phyloP scores from a whole-genome alignment of 2,797 vertebrate genomes.

The Aselliscus stoliczkanus region DNA sequence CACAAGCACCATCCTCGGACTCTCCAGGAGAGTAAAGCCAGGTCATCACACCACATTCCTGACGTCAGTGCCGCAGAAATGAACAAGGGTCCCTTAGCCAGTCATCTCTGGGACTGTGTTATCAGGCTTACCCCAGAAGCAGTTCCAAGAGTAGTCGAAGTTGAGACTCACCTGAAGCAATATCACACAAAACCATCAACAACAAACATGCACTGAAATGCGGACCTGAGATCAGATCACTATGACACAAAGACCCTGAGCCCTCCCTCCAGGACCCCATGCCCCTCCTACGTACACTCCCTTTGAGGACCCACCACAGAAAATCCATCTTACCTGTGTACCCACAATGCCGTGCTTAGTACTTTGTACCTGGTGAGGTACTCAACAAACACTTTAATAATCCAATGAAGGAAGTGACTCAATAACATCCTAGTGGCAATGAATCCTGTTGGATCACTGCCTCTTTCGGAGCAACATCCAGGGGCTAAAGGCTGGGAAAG shows the following conservation, averaged over 20 bases:
- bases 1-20: neutral
- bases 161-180: slow-evolving; percentile 8
- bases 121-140: neutral
- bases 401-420: slow-evolving; percentile 17
- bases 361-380: neutral
- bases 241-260: neutral
- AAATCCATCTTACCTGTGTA: neutral
- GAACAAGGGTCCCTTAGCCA: neutral
- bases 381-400: slow-evolving; percentile 15
- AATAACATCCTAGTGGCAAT: neutral
- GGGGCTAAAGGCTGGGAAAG: neutral
- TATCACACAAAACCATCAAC: neutral
- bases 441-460: neutral
- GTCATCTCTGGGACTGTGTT: neutral
- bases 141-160: neutral
- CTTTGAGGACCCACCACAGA: neutral
- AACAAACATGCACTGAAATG: neutral
- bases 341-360: neutral
- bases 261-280: neutral
- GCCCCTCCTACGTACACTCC: neutral
- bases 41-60: neutral
- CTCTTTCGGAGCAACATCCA: neutral
- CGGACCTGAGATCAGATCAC: neutral
- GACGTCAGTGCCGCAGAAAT: neutral
- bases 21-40: neutral